Evolutionary conservation across 2,797 vertebrate genomes (phyloP).

Genomic region (Chloroceryle inda): DNA sequence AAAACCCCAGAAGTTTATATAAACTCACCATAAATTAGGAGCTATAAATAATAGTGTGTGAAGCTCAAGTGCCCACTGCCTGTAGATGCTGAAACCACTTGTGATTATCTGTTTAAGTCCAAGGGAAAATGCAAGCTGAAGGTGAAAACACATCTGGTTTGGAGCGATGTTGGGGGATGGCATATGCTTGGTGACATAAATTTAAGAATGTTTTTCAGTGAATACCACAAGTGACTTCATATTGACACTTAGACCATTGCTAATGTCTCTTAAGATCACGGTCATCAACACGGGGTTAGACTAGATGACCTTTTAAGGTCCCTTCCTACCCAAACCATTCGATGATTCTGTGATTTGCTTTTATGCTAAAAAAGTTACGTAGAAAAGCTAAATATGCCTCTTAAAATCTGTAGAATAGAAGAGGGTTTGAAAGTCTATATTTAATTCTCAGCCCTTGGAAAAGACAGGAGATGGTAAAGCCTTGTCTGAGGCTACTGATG

Average conservation of each 20-base stretch:
- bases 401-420: neutral
- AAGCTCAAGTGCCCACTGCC: neutral
- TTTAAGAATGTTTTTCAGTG: neutral
- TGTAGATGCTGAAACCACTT: neutral
- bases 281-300: neutral
- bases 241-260: neutral
- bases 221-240: neutral
- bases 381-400: neutral
- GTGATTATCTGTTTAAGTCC: neutral
- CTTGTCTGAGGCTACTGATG: neutral
- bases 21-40: neutral
- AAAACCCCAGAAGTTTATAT: neutral
- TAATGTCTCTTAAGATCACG: neutral
- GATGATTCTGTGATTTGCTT: neutral
- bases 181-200: neutral
- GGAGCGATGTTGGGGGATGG: neutral
- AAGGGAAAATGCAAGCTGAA: neutral
- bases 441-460: neutral
- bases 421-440: neutral
- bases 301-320: neutral
- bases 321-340: neutral
- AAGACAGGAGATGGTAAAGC: neutral
- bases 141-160: slow-evolving; percentile 24
- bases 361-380: neutral
- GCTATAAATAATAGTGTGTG: neutral